A percentile compares a stretch with the other conserved stretches of the same genome.
Evolutionary conservation across 2,888 invertebrate genomes (phyloP).

Genomic region (Pristionchus entomophagus): DNA sequence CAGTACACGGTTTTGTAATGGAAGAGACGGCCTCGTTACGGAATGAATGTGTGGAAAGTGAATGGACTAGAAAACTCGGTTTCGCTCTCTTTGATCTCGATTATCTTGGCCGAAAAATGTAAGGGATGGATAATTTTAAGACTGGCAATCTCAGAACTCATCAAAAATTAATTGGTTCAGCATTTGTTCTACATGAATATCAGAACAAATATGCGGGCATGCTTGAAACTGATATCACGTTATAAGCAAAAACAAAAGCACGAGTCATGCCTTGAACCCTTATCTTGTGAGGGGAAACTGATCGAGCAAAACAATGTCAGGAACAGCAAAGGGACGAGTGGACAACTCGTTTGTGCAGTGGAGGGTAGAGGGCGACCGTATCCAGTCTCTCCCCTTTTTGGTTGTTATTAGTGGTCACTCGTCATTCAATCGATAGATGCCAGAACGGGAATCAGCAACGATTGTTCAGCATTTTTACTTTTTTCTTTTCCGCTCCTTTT

Average conservation of each 20-base stretch:
- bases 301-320: too few species aligned
- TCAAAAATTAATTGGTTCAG: too few species aligned
- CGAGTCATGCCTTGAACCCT: too few species aligned
- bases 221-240: too few species aligned
- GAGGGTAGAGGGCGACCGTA: not conserved
- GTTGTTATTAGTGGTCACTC: not conserved
- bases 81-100: not conserved
- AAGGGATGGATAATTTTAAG: too few species aligned
- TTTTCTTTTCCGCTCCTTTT: too few species aligned
- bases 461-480: too few species aligned
- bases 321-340: not conserved
- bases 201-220: too few species aligned
- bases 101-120: not conserved
- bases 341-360: not conserved
- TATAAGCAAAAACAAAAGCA: too few species aligned
- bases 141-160: too few species aligned
- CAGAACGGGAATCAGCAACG: not conserved
- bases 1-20: not conserved
- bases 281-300: too few species aligned
- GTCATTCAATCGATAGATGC: not conserved
- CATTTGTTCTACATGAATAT: too few species aligned
- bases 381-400: not conserved
- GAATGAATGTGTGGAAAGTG: conserved; percentile 20
- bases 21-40: not conserved
- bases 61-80: not conserved